These are phyloP conservation scores for Nerophis lumbriciformis DNA, from an alignment of 2,113 vertebrate species.

Conservation along the genomic window DNA sequence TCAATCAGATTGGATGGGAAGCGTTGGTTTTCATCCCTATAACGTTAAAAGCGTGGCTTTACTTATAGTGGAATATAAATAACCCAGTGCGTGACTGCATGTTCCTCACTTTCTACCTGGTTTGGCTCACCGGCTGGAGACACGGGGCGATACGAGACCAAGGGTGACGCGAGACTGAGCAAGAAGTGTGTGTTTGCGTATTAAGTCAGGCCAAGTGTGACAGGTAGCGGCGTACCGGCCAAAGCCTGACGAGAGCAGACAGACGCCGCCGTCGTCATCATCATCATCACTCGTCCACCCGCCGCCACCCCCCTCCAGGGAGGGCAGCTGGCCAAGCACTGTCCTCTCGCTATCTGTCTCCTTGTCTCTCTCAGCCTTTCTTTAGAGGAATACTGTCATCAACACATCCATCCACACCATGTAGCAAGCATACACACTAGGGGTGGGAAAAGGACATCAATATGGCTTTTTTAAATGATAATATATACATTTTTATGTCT, in stretches of 20 bases:
- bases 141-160: conserved; percentile 36
- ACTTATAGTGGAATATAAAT: conserved; percentile 8
- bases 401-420: conserved; percentile 53
- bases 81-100: conserved; percentile 12
- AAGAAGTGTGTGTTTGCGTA: conserved; percentile 29
- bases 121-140: conserved; percentile 36
- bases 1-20: no score
- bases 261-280: conserved; percentile 21
- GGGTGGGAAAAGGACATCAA: not conserved
- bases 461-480: no score
- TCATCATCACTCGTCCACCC: conserved; percentile 23
- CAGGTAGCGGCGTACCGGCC: conserved; percentile 46
- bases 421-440: conserved; percentile 29
- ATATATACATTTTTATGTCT: no score
- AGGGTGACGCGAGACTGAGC: conserved; percentile 38
- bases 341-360: conserved; percentile 54
- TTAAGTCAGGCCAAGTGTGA: conserved; percentile 42
- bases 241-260: conserved; percentile 53
- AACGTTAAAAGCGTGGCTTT: not conserved
- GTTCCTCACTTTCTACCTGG: conserved; percentile 41
- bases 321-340: conserved; percentile 48
- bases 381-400: conserved; percentile 53
- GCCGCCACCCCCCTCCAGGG: conserved; percentile 19
- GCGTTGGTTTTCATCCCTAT: no score
- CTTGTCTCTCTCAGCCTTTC: conserved; percentile 44